Evolutionary conservation across 30 jellyfish, hydroid and myxozoan species (phyloP).

Genomic region (Hydractinia symbiolongicarpus): DNA sequence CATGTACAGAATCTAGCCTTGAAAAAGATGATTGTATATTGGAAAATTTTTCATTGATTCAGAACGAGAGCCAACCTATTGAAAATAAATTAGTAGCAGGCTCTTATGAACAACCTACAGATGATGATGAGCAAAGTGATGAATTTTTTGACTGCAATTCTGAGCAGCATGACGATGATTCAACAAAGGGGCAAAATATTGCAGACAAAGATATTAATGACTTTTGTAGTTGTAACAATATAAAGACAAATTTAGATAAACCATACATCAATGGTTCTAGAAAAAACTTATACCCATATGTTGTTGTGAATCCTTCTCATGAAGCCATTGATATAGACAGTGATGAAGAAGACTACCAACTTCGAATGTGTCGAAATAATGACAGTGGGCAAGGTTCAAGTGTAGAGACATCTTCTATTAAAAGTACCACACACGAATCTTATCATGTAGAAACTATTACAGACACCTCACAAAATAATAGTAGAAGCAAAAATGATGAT

Average conservation of each 20-base stretch:
- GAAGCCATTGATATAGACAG: slow-evolving; percentile 74
- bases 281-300: slow-evolving; percentile 65
- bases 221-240: not conserved
- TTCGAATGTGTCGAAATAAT: slow-evolving; percentile 59
- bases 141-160: slow-evolving; percentile 10
- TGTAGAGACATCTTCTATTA: slow-evolving; percentile 34
- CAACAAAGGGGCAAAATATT: not conserved
- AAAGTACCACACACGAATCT: slow-evolving; percentile 28
- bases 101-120: not conserved
- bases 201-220: not conserved
- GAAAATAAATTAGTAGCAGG: not conserved
- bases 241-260: not conserved
- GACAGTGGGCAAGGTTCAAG: slow-evolving; percentile 98
- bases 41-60: not conserved
- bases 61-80: not conserved
- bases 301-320: slow-evolving; percentile 53
- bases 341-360: slow-evolving; percentile 79
- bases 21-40: not conserved
- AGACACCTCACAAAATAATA: not conserved
- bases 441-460: not conserved
- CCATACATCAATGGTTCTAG: not conserved
- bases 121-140: slow-evolving; percentile 11
- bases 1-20: not conserved
- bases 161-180: slow-evolving; percentile 2
- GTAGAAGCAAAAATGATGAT: not conserved